Evolutionary conservation across 2,113 vertebrate genomes (phyloP), one percentile per base, ranked within the genome.

Genomic region (Tychaedon coryphoeus): DNA sequence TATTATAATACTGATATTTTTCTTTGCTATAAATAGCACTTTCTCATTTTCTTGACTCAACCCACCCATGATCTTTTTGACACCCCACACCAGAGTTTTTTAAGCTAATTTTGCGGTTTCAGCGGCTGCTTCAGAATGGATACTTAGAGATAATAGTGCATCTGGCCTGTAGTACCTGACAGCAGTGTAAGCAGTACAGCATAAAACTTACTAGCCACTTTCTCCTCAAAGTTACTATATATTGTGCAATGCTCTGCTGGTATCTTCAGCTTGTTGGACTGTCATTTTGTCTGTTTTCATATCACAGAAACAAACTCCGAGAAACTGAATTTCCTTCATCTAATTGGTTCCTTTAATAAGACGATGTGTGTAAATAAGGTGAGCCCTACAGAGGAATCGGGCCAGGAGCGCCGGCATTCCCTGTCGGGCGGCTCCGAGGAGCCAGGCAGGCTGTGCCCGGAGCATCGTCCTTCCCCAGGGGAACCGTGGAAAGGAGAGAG

Each of bases 391-490:
- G 65, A 31, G 45, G 22, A 22, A 13, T 7, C 2, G 31, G 47
- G 66, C 53, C 8, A 1, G 73, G 25, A 74, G 65, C 14, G 3
- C 28, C 2, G 12, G 19, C 47, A 6, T 34, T 86, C 29, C 48
- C 19, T 0, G 12, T 24, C 1, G 11, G 33, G 33, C 6, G 34
- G 18, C 36, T 50, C 29, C 12, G 40, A 12, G 33, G n/a, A 74
- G 12, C 9, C 17, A 2, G 28, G 54, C 48, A 18, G 33, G 3
- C 17, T 6, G 67, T 36, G 50, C 33, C 60, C 5, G 2, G 33
- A 57, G 64, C 12, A 0, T 1, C 2, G n/a, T 8, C 22, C 25
- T 18, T n/a, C 25, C 7, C 4, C 4, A 8, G 71, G 34, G 19
- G 9, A 31, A 38, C 23, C 38, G 5, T 0, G 20, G 16, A 15